These are phyloP conservation scores for Callyntrura sp. DNA, from an alignment of 2,888 invertebrate genomes.

Conservation along the genomic window DNA sequence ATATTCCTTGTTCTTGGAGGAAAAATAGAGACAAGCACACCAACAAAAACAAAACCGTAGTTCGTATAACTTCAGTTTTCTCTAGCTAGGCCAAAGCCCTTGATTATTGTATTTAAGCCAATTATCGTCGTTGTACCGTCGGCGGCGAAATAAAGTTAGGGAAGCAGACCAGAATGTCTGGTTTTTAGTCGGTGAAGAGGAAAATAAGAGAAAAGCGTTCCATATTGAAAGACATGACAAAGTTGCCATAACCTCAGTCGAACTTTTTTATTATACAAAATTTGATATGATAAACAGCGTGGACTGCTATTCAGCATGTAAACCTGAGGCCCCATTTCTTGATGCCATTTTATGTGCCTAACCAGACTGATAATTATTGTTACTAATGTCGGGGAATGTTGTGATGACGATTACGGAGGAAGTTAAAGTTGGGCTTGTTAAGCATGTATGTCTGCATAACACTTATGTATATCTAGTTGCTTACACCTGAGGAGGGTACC, in stretches of 20 bases:
- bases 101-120: conserved; percentile 78
- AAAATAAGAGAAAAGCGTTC: conserved; percentile 60
- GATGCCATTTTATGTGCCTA: conserved; percentile 20
- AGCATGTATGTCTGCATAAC: conserved; percentile 21
- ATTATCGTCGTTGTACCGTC: conserved; percentile 68
- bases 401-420: conserved; percentile 17
- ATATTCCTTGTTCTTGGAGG: conserved; percentile 68
- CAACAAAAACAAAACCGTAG: conserved; percentile 18
- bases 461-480: conserved; percentile 1
- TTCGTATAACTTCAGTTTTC: conserved; percentile 23
- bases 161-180: conserved; percentile 77
- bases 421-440: conserved; percentile 1
- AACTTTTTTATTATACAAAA: conserved; percentile 44
- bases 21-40: conserved; percentile 56
- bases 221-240: conserved; percentile 47
- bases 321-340: conserved; percentile 30
- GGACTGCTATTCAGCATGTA: neutral
- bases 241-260: conserved; percentile 69
- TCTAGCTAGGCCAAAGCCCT: conserved; percentile 78
- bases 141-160: conserved; percentile 63
- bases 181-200: conserved; percentile 65
- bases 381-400: conserved; percentile 5
- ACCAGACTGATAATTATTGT: conserved; percentile 42
- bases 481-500: conserved; percentile 50
- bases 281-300: conserved; percentile 4